phyloP scores from a whole-genome alignment of 2,797 vertebrate species.

The Paramormyrops hopkinsi region DNA sequence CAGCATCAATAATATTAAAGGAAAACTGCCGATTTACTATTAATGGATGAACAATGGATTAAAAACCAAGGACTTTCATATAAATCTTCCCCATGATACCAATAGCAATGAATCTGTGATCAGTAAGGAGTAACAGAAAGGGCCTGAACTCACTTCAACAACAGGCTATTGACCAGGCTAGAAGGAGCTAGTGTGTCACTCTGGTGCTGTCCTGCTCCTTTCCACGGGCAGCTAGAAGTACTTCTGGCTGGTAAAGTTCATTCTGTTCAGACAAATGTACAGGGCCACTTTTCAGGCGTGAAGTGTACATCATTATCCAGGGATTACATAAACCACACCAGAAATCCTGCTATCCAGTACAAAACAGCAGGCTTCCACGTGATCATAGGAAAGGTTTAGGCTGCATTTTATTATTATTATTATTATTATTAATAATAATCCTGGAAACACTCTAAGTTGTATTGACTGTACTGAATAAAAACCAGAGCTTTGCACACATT shows the following conservation, averaged over 20 bases:
- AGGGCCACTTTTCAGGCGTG: slow-evolving; percentile 63
- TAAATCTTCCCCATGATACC: background rate
- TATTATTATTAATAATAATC: slow-evolving; percentile 34
- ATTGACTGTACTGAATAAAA: slow-evolving; percentile 88
- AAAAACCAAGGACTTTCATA: background rate
- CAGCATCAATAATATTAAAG: slow-evolving; percentile 25
- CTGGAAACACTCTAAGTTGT: slow-evolving; percentile 79
- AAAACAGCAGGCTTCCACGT: slow-evolving; percentile 74
- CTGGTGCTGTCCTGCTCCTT: background rate
- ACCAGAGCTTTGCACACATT: slow-evolving; percentile 95
- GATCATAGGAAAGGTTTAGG: slow-evolving; percentile 93
- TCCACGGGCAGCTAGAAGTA: slow-evolving; percentile 34
- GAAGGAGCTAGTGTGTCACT: background rate
- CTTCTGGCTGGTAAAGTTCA: slow-evolving; percentile 71
- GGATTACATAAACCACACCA: slow-evolving; percentile 67
- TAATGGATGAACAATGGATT: slow-evolving; percentile 15
- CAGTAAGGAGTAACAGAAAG: background rate
- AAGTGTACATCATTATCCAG: slow-evolving; percentile 61
- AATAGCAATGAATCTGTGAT: slow-evolving; percentile 7
- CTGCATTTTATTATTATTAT: slow-evolving; percentile 64
- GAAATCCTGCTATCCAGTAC: slow-evolving; percentile 70
- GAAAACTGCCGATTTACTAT: slow-evolving; percentile 24
- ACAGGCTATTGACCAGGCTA: background rate
- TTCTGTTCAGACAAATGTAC: slow-evolving; percentile 59
- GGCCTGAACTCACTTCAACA: background rate